Percentiles rank a stretch among this genome's conserved stretches.
These are phyloP conservation scores for Agrypnia vestita DNA, from an alignment of 1,140 invertebrate species.

Conservation along the genomic window DNA sequence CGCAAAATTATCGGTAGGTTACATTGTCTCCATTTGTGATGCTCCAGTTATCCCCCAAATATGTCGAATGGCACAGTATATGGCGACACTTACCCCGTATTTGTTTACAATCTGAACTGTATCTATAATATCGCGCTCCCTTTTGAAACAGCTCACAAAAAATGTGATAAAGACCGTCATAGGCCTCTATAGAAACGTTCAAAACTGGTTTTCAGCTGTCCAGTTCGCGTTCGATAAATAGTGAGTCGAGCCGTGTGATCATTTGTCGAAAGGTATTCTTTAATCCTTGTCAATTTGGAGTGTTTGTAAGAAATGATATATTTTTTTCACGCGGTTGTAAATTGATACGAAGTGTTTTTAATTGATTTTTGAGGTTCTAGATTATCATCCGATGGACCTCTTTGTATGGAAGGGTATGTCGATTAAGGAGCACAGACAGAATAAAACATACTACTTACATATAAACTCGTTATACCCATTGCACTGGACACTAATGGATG, in stretches of 20 bases:
- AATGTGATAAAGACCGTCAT: conserved; percentile 46
- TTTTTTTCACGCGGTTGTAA: not conserved
- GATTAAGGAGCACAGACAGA: conserved; percentile 29
- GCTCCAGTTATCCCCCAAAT: conserved; percentile 36
- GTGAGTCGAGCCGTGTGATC: not conserved
- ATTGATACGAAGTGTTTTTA: not conserved
- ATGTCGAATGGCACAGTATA: conserved; percentile 30
- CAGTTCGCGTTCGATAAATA: not conserved
- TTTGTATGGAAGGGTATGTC: conserved; percentile 15
- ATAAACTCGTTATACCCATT: conserved; percentile 39
- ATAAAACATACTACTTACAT: not conserved
- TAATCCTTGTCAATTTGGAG: not conserved
- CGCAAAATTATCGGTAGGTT: not conserved
- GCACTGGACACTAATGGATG: conserved; percentile 20
- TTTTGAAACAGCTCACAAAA: conserved; percentile 45
- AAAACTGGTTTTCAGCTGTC: conserved; percentile 52
- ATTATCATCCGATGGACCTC: not conserved
- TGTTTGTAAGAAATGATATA: not conserved
- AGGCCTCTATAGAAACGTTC: conserved; percentile 42
- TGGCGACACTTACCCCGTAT: conserved; percentile 40
- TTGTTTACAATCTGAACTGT: conserved; percentile 50
- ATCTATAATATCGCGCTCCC: conserved; percentile 51
- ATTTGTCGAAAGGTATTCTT: conserved; percentile 32
- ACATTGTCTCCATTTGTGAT: conserved; percentile 22
- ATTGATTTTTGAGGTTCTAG: not conserved